Evolutionary conservation across 2,888 invertebrate species (phyloP).

Genomic region (Parasteatoda lunata): DNA sequence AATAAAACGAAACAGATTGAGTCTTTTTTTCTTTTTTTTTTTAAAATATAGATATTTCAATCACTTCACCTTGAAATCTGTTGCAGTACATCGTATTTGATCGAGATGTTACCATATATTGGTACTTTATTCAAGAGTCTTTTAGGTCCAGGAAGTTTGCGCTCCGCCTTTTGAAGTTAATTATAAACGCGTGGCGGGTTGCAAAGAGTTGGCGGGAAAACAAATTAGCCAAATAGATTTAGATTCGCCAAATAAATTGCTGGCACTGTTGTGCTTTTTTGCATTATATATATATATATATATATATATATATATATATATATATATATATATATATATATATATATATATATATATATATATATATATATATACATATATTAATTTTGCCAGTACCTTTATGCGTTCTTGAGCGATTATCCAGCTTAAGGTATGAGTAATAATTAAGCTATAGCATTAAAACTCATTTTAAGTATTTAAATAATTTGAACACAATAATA

Average conservation of each 20-base stretch:
- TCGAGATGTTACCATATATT: slow-evolving; percentile 35
- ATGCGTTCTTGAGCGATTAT: too few relatives aligned
- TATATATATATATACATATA: too few relatives aligned
- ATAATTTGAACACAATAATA: too few relatives aligned
- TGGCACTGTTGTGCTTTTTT: not conserved
- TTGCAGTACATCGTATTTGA: not conserved
- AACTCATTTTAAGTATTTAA: too few relatives aligned
- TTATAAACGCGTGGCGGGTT: slow-evolving; percentile 41
- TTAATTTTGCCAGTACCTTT: too few relatives aligned
- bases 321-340: not conserved
- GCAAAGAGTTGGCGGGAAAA: slow-evolving; percentile 2
- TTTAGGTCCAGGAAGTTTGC: slow-evolving; percentile 63
- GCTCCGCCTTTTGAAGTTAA: slow-evolving; percentile 38
- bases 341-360: not conserved
- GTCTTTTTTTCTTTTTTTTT: not conserved
- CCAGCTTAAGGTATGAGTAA: too few relatives aligned
- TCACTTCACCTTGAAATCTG: slow-evolving; percentile 48
- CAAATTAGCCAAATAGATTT: slow-evolving; percentile 15
- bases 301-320: too few relatives aligned
- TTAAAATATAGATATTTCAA: not conserved
- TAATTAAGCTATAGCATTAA: too few relatives aligned
- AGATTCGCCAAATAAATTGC: slow-evolving; percentile 12
- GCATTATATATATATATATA: too few relatives aligned
- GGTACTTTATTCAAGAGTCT: slow-evolving; percentile 36
- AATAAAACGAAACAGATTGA: too few relatives aligned